A percentile compares a stretch with the other conserved stretches of the same genome.
These are phyloP conservation scores for Drosophila putrida DNA, from an alignment of 2,888 invertebrate species.

Conservation along the genomic window DNA sequence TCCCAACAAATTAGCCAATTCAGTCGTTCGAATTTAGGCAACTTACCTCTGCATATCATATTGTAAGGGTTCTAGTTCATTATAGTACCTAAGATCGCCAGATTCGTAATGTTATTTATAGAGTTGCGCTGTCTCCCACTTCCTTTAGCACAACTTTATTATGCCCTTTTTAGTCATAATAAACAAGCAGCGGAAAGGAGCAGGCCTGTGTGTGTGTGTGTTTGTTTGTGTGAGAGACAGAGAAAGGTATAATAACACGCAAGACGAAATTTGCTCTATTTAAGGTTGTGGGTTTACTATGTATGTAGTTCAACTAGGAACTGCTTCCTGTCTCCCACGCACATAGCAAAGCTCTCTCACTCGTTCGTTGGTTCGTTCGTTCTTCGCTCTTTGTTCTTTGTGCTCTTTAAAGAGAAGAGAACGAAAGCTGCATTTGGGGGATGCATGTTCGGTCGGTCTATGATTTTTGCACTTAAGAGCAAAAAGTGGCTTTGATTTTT, in stretches of 20 bases:
- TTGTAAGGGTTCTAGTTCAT: no score
- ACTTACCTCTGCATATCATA: slow-evolving; percentile 1
- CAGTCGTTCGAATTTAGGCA: no score
- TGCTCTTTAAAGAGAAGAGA: slow-evolving; percentile 36
- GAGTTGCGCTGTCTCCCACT: slow-evolving; percentile 11
- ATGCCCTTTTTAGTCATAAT: slow-evolving; percentile 31
- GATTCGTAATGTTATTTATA: slow-evolving; percentile 21
- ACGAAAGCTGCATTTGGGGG: slow-evolving; percentile 47
- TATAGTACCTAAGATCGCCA: slow-evolving; percentile 4
- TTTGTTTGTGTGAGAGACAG: slow-evolving; percentile 9
- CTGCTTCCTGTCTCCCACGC: slow-evolving; percentile 65
- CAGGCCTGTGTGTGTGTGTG: background rate
- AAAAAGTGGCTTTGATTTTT: slow-evolving; percentile 71
- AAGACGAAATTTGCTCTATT: slow-evolving; percentile 60
- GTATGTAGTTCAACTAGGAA: slow-evolving; percentile 69
- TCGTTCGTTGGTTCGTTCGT: background rate
- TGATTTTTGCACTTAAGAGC: slow-evolving; percentile 76
- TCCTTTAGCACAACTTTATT: slow-evolving; percentile 15
- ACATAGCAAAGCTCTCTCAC: slow-evolving; percentile 29
- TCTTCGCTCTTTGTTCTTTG: background rate
- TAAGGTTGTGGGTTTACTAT: slow-evolving; percentile 59
- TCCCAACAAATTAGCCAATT: no score
- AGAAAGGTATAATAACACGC: slow-evolving; percentile 36
- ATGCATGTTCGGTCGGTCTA: slow-evolving; percentile 46
- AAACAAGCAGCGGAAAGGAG: slow-evolving; percentile 16